phyloP scores from a whole-genome alignment of 2,113 vertebrate genomes.

The Siphamia tubifer region DNA sequence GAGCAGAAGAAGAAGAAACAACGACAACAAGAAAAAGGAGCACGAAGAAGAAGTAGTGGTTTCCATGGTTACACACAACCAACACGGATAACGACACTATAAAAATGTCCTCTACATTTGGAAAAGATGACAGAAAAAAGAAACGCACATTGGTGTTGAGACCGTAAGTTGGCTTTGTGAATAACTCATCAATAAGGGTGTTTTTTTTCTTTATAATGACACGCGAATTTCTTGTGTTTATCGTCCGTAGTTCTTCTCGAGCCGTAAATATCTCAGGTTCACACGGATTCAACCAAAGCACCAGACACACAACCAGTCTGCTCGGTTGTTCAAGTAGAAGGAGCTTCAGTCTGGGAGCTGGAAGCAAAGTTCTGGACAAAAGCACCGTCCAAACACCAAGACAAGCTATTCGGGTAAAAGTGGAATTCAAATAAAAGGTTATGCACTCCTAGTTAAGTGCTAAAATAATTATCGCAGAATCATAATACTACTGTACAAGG shows the following conservation, averaged over 20 bases:
- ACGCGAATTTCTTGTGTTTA: neutral
- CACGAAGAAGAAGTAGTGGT: neutral
- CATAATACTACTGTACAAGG: no score
- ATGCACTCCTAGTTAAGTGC: no score
- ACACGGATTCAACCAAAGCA: neutral
- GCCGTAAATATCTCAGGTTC: neutral
- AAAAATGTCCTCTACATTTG: neutral
- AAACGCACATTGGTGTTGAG: neutral
- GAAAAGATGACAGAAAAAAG: neutral
- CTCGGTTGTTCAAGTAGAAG: neutral
- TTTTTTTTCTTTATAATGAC: no score
- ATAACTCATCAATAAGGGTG: neutral
- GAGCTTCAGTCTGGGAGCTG: slow-evolving; percentile 6
- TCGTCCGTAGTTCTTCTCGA: slow-evolving; percentile 8
- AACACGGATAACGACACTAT: neutral
- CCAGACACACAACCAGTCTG: neutral
- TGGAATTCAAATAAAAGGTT: no score
- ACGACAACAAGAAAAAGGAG: no score
- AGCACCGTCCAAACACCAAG: neutral
- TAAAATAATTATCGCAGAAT: no score
- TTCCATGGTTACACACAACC: neutral
- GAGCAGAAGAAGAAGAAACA: no score
- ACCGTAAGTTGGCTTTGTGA: slow-evolving; percentile 7
- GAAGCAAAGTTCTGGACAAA: slow-evolving; percentile 39
- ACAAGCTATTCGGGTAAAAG: slow-evolving; percentile 25